Evolutionary conservation across 2,888 invertebrate genomes (phyloP), one percentile per base, ranked within the genome.

Genomic region (Nephrotoma appendiculata): DNA sequence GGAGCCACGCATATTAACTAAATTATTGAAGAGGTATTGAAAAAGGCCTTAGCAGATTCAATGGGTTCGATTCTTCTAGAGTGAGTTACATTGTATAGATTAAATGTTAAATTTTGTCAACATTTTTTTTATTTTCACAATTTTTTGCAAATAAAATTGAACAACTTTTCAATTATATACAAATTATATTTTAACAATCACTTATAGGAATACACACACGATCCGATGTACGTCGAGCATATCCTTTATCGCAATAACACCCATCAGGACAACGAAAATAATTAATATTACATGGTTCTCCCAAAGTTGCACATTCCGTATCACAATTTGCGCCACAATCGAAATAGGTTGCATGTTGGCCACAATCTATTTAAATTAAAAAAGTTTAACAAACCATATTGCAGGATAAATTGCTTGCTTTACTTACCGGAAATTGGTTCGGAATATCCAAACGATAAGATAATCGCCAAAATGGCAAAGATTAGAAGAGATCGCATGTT

Each of bases 241-340:
- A 90, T 0, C 90, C 90, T 2, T 89, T 48, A 11, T 88, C 88
- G 87, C 91, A 91, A 86, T 91, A 91, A 87, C 91, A 91, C 41
- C 89, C 90, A 87, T 90, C 90, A 3, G 90, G 90, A 12, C 91
- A 91, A 31, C 89, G 88, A 0, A 90, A 87, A 85, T 90, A 87
- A 0, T 15, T 71, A 0, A 91, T 89, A 0, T 88, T 45, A 11
- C 91, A 91, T 0, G 89, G 89, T 86, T 90, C 1, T 0, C 89
- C 88, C 71, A 91, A 88, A 15, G 89, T 91, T n/a, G 89, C 88
- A 85, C 91, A 91, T 86, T 89, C 88, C 3, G 89, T 90, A 88
- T 91, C 90, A 86, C 91, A 91, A 48, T 88, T 88, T 44, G 88
- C 88, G 3, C 88, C 88, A 44, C 86, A 87, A 1, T 41, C 6